Percentiles rank a stretch among this genome's conserved stretches.
Evolutionary conservation across 2,113 vertebrate genomes (phyloP).

Genomic region (Ovis canadensis): DNA sequence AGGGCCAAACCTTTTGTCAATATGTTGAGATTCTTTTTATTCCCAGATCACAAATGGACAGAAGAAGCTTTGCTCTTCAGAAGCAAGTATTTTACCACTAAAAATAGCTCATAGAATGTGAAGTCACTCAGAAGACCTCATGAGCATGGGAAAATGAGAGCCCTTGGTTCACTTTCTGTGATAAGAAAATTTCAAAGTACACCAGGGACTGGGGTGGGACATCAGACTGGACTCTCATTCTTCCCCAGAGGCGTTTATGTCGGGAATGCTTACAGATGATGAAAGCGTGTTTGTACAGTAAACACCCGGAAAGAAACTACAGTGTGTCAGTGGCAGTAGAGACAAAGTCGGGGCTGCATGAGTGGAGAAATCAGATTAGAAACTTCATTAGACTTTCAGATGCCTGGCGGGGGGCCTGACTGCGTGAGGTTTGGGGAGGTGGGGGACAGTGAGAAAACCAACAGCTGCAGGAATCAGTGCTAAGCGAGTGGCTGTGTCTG

Average conservation of each 20-base stretch:
- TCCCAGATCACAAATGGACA: constrained; percentile 1
- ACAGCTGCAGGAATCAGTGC: neutral
- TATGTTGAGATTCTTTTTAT: constrained; percentile 33
- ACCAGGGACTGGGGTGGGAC: neutral
- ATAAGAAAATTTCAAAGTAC: constrained; percentile 57
- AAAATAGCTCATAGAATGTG: constrained; percentile 54
- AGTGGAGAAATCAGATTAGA: constrained; percentile 7
- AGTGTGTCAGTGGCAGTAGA: neutral
- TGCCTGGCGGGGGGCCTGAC: neutral
- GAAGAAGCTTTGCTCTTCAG: neutral
- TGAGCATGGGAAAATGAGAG: constrained; percentile 46
- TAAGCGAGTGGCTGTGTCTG: neutral
- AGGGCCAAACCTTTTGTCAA: neutral
- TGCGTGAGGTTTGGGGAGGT: neutral
- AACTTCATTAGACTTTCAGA: constrained; percentile 16
- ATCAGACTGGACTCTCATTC: neutral
- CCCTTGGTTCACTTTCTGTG: constrained; percentile 38
- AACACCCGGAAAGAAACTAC: neutral
- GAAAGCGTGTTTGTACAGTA: neutral
- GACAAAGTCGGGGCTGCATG: neutral
- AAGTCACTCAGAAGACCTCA: constrained; percentile 54
- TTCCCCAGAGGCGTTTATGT: constrained; percentile 52
- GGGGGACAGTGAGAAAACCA: neutral
- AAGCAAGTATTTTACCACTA: constrained; percentile 14
- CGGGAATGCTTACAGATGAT: constrained; percentile 38